Evolutionary conservation across 2,888 invertebrate genomes (phyloP).

Genomic region (Stegana nigrithorax): DNA sequence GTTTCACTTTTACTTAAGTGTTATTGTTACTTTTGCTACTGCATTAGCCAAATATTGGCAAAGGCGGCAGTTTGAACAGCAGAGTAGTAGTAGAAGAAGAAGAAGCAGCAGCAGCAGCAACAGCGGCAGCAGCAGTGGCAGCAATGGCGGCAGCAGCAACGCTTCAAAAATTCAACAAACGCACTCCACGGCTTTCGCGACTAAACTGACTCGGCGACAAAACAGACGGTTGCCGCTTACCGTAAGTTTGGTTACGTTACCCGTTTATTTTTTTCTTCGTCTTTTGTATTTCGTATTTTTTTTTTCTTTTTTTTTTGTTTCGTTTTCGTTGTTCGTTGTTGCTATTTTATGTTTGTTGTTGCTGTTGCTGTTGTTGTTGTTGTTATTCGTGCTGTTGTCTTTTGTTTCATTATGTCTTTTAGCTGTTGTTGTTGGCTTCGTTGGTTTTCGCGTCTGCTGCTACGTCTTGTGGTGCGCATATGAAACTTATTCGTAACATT

Average conservation of each 20-base stretch:
- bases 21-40: slow-evolving; percentile 34
- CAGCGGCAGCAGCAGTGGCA: slow-evolving; percentile 45
- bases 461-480: slow-evolving; percentile 14
- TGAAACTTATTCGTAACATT: slow-evolving; percentile 24
- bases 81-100: slow-evolving; percentile 24
- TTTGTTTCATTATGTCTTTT: slow-evolving; percentile 1
- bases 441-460: slow-evolving; percentile 31
- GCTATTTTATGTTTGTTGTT: too few relatives aligned
- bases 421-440: slow-evolving; percentile 4
- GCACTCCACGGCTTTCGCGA: slow-evolving; percentile 69
- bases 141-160: slow-evolving; percentile 30
- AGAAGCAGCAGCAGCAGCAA: too few relatives aligned
- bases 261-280: slow-evolving; percentile 36
- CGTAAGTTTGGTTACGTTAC: slow-evolving; percentile 61
- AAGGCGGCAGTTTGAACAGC: background rate
- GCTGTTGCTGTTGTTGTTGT: background rate
- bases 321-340: background rate
- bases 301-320: slow-evolving; percentile 26
- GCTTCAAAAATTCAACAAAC: slow-evolving; percentile 49
- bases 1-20: slow-evolving; percentile 38
- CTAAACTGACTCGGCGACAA: slow-evolving; percentile 62
- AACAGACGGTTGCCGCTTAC: slow-evolving; percentile 44
- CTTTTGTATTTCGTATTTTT: slow-evolving; percentile 14
- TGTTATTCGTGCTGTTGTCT: background rate
- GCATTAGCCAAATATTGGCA: background rate